phyloP scores from a whole-genome alignment of 2,113 vertebrate species.

The Podarcis raffonei region DNA sequence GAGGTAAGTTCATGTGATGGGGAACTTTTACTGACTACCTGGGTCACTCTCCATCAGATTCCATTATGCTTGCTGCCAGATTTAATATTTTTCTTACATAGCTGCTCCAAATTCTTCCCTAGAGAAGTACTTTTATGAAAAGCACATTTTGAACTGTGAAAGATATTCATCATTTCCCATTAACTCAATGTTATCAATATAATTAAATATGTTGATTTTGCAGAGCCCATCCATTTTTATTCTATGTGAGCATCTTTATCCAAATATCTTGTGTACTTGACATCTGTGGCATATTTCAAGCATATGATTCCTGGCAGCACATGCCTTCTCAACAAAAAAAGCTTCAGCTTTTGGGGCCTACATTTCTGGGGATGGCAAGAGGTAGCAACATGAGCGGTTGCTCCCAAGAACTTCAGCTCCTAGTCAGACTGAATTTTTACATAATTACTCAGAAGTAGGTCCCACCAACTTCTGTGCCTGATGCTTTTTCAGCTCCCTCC shows the following conservation, averaged over 20 bases:
- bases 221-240: conserved; percentile 39
- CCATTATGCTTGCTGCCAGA: conserved; percentile 36
- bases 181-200: conserved; percentile 41
- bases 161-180: conserved; percentile 33
- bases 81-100: conserved; percentile 50
- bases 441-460: neutral
- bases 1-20: conserved; percentile 5
- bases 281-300: neutral
- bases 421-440: neutral
- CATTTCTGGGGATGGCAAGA: neutral
- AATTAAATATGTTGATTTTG: conserved; percentile 60
- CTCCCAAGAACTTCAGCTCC: neutral
- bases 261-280: neutral
- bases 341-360: neutral
- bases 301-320: neutral
- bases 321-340: neutral
- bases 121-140: conserved; percentile 56
- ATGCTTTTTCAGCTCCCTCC: neutral
- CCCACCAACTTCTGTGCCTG: neutral
- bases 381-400: too few species aligned
- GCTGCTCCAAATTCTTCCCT: conserved; percentile 32
- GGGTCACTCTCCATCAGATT: conserved; percentile 40
- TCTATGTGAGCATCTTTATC: neutral
- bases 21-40: conserved; percentile 38
- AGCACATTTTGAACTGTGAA: conserved; percentile 34